phyloP scores from a whole-genome alignment of 1,140 invertebrate genomes.

The Lucilia sericata region DNA sequence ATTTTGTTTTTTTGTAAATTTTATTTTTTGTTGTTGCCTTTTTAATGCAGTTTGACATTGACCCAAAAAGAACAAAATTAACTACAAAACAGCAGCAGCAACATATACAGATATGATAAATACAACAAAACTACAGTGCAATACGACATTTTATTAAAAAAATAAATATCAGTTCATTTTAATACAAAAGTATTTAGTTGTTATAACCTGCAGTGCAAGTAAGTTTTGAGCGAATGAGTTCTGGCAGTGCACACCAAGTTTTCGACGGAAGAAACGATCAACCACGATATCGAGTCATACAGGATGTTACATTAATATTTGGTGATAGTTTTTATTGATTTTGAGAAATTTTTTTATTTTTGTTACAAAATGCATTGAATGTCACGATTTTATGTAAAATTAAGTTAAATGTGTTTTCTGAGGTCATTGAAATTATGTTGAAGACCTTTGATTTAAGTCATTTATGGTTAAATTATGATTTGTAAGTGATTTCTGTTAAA shows the following conservation, averaged over 20 bases:
- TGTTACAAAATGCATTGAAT: too few species aligned
- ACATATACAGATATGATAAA: background rate
- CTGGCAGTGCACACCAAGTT: background rate
- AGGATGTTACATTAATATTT: background rate
- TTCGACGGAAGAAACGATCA: background rate
- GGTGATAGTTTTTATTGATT: background rate
- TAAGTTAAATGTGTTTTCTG: too few species aligned
- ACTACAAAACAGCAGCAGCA: background rate
- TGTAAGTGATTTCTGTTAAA: too few species aligned
- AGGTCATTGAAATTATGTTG: too few species aligned
- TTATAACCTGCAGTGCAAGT: background rate
- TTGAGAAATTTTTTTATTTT: too few species aligned
- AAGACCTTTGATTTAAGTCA: too few species aligned
- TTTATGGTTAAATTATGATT: too few species aligned
- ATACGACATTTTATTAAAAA: background rate
- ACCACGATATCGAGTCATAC: background rate
- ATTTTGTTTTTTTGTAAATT: background rate
- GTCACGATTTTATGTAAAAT: too few species aligned
- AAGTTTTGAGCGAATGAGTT: background rate
- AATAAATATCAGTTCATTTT: background rate
- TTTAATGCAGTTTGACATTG: conserved; percentile 8
- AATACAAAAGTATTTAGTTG: background rate
- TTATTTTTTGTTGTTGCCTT: background rate
- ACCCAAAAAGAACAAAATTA: conserved; percentile 28
- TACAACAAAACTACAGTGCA: background rate